Conservation (phyloP, 2,888 invertebrate species). For the Brenthis daphne region DNA sequence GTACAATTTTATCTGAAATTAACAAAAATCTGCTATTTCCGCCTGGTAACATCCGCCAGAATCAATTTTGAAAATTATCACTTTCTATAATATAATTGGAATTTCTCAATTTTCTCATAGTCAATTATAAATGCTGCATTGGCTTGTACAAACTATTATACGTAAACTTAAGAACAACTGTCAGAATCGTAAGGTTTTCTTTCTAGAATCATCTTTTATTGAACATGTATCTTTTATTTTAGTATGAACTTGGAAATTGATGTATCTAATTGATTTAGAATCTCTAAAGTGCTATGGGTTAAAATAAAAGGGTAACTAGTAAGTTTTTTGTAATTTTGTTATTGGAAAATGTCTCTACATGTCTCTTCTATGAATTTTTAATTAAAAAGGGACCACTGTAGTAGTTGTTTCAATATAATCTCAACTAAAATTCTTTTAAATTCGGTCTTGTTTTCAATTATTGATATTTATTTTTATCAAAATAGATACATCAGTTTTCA, state of each 20-base stretch:
- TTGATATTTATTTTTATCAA: neutral
- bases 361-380: neutral
- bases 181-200: constrained; percentile 4
- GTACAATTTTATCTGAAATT: too few species aligned
- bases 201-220: neutral
- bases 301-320: too few species aligned
- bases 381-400: constrained; percentile 5
- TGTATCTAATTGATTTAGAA: neutral
- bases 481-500: constrained; percentile 9
- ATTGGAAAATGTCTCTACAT: neutral
- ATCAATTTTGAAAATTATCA: neutral
- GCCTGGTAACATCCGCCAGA: too few species aligned
- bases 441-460: neutral
- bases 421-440: too few species aligned
- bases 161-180: constrained; percentile 11
- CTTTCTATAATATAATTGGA: neutral
- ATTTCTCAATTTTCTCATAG: constrained; percentile 22
- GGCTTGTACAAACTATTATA: constrained; percentile 30
- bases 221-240: neutral
- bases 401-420: neutral
- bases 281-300: too few species aligned
- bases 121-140: constrained; percentile 32
- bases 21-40: too few species aligned
- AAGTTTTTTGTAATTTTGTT: too few species aligned
- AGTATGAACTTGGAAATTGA: constrained; percentile 2